These are phyloP conservation scores for Apteryx owenii DNA, from an alignment of 2,113 vertebrate genomes.

Conservation along the genomic window DNA sequence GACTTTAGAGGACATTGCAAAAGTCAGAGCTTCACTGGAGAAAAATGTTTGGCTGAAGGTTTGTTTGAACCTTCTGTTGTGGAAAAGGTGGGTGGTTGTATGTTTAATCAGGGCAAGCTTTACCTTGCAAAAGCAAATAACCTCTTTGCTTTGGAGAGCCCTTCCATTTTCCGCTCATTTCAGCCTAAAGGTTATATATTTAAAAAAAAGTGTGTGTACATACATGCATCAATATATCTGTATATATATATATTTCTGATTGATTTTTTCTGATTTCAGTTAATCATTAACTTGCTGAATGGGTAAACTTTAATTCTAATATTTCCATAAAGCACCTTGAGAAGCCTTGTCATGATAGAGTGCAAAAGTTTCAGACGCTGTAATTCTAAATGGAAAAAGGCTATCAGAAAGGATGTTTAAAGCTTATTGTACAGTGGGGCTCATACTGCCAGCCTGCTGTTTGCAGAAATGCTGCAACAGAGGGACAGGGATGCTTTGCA, in stretches of 20 bases:
- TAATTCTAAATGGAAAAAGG: background rate
- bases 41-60: accelerated
- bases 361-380: background rate
- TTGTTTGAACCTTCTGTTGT: background rate
- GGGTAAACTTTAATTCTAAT: slow-evolving; percentile 25
- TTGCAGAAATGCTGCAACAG: background rate
- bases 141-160: background rate
- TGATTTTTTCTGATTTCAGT: slow-evolving; percentile 12
- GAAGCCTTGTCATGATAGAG: background rate
- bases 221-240: accelerated
- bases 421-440: background rate
- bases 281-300: slow-evolving; percentile 42
- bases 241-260: background rate
- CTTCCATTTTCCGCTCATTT: background rate
- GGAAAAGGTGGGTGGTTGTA: background rate
- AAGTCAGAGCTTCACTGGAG: background rate
- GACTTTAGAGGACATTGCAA: background rate
- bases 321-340: slow-evolving; percentile 23
- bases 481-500: background rate
- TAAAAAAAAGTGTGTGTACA: background rate
- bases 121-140: background rate
- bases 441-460: background rate
- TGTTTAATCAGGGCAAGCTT: background rate
- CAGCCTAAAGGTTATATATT: background rate
- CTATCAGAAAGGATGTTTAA: background rate